These are phyloP conservation scores for Rafetus swinhoei DNA, from an alignment of 2,113 vertebrate species.

Conservation along the genomic window DNA sequence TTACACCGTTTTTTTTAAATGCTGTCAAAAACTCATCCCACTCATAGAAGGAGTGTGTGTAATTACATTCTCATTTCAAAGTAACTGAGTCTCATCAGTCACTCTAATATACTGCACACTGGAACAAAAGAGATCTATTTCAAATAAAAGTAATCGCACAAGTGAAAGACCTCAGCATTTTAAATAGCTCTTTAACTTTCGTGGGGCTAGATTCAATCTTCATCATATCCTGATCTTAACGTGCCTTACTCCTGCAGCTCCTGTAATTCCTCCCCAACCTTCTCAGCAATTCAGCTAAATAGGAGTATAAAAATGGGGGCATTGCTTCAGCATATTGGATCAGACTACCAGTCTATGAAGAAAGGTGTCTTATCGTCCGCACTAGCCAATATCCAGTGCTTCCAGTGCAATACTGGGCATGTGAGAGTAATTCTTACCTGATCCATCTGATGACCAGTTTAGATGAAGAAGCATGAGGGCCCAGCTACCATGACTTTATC, in stretches of 20 bases:
- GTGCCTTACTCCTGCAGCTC: background rate
- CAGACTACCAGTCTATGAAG: background rate
- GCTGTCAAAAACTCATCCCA: constrained; percentile 35
- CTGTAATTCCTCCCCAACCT: background rate
- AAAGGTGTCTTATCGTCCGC: background rate
- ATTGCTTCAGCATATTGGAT: background rate
- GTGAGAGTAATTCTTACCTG: background rate
- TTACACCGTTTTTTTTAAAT: constrained; percentile 10
- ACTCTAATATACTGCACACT: background rate
- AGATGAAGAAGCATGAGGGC: background rate
- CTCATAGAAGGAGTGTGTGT: constrained; percentile 26
- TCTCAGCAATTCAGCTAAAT: background rate
- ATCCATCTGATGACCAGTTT: background rate
- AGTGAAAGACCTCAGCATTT: background rate
- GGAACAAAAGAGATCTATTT: constrained; percentile 26
- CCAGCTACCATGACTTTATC: background rate
- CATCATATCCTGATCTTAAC: background rate
- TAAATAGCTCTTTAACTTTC: background rate
- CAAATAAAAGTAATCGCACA: background rate
- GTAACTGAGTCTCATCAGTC: constrained; percentile 34
- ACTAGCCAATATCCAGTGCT: background rate
- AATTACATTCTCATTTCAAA: constrained; percentile 59
- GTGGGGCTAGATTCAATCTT: background rate
- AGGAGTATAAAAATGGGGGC: background rate
- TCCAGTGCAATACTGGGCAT: background rate